A percentile compares a stretch with the other conserved stretches of the same genome.
Conservation (phyloP, 2,113 vertebrate genomes). For the Tychaedon coryphoeus region DNA sequence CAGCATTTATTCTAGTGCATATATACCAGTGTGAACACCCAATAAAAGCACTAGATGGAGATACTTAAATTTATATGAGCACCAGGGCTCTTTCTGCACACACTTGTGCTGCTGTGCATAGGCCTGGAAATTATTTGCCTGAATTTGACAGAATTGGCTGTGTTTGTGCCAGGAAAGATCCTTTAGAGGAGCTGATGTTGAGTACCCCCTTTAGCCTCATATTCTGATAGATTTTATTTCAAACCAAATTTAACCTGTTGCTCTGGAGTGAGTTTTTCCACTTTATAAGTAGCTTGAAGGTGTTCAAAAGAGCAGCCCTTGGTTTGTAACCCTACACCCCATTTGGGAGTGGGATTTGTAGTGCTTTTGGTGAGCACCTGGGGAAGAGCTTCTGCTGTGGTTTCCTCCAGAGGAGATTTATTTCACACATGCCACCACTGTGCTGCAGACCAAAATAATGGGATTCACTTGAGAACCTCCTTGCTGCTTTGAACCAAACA, state of each 20-base stretch:
- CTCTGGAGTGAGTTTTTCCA: neutral
- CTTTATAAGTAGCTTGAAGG: neutral
- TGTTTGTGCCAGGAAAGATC: neutral
- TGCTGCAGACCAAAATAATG: neutral
- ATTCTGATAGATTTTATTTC: neutral
- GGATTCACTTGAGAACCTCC: neutral
- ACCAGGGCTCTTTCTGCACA: neutral
- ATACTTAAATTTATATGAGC: neutral
- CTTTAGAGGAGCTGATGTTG: neutral
- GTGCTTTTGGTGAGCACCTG: neutral
- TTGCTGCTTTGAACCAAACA: neutral
- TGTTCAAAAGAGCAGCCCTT: neutral
- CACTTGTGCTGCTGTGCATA: neutral
- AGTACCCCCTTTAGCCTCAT: rapidly evolving
- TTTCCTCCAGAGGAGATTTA: neutral
- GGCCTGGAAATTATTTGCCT: neutral
- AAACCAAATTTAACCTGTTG: neutral
- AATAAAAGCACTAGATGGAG: neutral
- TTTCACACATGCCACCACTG: neutral
- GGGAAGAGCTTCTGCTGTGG: neutral
- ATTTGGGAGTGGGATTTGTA: neutral
- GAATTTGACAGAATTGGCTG: neutral
- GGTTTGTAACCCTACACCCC: neutral
- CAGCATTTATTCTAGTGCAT: neutral
- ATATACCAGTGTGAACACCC: neutral